phyloP scores from a whole-genome alignment of 2,888 invertebrate genomes.

The Lasius fuliginosus region DNA sequence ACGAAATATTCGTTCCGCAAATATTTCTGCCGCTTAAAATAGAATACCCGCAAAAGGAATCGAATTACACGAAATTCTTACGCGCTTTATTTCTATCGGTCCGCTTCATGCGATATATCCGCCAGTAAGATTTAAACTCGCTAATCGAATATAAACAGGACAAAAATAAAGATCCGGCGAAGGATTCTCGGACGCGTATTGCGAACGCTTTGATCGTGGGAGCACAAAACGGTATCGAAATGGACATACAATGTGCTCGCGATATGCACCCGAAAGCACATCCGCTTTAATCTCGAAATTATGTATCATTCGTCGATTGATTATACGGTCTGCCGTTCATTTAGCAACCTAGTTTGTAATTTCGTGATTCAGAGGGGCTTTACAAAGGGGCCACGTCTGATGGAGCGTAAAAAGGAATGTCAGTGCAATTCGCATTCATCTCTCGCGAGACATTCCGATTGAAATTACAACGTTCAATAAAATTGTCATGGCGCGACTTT shows the following conservation, averaged over 20 bases:
- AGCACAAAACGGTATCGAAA: constrained; percentile 26
- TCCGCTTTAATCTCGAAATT: constrained; percentile 53
- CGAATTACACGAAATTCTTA: constrained; percentile 41
- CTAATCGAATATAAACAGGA: constrained; percentile 47
- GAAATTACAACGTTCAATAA: constrained; percentile 47
- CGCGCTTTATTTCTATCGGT: constrained; percentile 28
- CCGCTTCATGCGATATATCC: constrained; percentile 13
- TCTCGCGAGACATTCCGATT: constrained; percentile 46
- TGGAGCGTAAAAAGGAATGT: constrained; percentile 43
- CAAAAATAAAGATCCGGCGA: constrained; percentile 28
- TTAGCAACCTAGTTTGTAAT: constrained; percentile 50
- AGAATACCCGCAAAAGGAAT: constrained; percentile 34
- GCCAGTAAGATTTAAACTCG: not conserved
- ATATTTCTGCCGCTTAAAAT: constrained; percentile 16
- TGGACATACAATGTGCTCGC: constrained; percentile 1
- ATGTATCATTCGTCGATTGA: constrained; percentile 47
- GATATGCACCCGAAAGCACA: constrained; percentile 2
- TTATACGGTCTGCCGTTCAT: constrained; percentile 34
- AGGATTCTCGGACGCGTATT: not conserved
- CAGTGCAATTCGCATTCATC: constrained; percentile 44
- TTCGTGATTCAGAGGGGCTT: constrained; percentile 5
- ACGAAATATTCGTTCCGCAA: constrained; percentile 28
- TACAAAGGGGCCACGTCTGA: constrained; percentile 26
- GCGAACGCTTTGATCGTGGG: constrained; percentile 7
- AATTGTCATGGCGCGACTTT: constrained; percentile 10